Conservation (phyloP, 2,113 vertebrate species). For the Oxyruncus cristatus region DNA sequence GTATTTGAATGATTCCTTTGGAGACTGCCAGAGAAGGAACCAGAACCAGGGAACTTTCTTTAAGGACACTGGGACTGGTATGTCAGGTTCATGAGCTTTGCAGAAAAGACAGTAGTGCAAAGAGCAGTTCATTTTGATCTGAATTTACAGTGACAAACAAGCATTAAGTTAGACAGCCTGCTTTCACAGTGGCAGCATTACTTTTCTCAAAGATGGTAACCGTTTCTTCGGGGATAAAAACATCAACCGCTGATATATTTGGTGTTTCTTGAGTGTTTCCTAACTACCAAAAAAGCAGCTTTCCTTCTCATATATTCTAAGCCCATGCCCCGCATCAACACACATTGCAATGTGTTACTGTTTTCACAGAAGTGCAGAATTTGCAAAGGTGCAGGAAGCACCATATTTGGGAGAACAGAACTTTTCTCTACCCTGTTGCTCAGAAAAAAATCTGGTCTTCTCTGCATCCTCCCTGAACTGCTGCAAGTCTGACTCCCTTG, state of each 20-base stretch:
- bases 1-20: neutral
- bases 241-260: neutral
- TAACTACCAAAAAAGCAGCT: neutral
- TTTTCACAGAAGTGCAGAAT: neutral
- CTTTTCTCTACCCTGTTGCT: neutral
- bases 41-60: neutral
- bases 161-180: neutral
- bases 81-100: neutral
- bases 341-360: rapidly evolving
- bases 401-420: neutral
- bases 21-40: neutral
- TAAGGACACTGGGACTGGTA: neutral
- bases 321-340: rapidly evolving
- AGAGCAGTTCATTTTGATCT: neutral
- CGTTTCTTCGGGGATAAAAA: neutral
- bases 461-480: neutral
- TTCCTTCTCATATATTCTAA: neutral
- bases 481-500: neutral
- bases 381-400: neutral
- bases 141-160: neutral
- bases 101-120: neutral
- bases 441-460: neutral
- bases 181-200: neutral
- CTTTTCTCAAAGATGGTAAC: neutral
- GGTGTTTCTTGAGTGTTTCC: neutral